Evolutionary conservation across 2,113 vertebrate genomes (phyloP).

Genomic region (Onychostoma macrolepis): DNA sequence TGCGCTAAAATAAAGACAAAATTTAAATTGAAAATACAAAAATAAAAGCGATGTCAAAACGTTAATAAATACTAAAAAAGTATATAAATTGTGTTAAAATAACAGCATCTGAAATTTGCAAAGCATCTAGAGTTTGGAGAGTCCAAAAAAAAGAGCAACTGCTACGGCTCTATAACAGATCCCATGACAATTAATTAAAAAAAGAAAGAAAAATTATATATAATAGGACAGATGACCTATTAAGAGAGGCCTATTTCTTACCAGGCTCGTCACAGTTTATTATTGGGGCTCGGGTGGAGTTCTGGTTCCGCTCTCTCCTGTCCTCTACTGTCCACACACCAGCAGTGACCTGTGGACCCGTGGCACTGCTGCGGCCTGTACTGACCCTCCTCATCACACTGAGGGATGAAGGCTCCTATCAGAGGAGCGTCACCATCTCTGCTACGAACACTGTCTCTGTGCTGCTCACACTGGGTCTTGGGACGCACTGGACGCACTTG

Average conservation of each 20-base stretch:
- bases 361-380: constrained; percentile 84
- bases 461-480: constrained; percentile 75
- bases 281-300: constrained; percentile 61
- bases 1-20: too few relatives aligned
- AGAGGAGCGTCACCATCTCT: constrained; percentile 51
- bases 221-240: too few relatives aligned
- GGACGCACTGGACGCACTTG: constrained; percentile 63
- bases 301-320: constrained; percentile 80
- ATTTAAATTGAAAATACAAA: too few relatives aligned
- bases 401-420: constrained; percentile 72
- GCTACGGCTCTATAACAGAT: too few relatives aligned
- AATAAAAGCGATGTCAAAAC: too few relatives aligned
- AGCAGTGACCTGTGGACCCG: constrained; percentile 82
- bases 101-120: too few relatives aligned
- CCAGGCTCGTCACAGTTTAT: constrained; percentile 75
- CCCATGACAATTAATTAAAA: too few relatives aligned
- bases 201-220: too few relatives aligned
- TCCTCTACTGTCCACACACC: constrained; percentile 82
- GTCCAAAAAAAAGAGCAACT: too few relatives aligned
- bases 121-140: too few relatives aligned
- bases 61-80: too few relatives aligned
- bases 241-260: constrained; percentile 55
- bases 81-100: too few relatives aligned
- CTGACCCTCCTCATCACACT: constrained; percentile 80
- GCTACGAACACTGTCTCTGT: constrained; percentile 63